Base-by-base conservation (phyloP, 2,888 invertebrate genomes). In the Matsumyia berberina region DNA sequence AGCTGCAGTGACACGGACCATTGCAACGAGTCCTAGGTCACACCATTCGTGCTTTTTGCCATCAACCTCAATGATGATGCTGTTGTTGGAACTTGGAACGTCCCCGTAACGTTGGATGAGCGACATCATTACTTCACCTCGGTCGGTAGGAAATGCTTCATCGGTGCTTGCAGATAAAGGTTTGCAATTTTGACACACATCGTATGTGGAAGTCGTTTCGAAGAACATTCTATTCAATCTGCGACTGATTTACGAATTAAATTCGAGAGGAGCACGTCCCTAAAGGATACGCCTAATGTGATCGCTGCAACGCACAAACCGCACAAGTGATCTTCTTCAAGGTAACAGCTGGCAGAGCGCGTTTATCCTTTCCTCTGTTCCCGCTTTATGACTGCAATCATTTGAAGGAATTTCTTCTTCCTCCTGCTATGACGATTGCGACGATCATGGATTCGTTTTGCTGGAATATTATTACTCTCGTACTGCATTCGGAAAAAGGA, bases 391-490 rank as follows among this genome's bases (percentile, higher is more conserved):
- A 64, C 53, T 42, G 67, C 55, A 24, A 0, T 44, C 42, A 29
- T 33, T 44, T 19, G 37, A 69, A 69, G 62, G 69, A 62, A 57
- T 35, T 7, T 33, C n/a, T 7, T 12, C 4, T 9, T 5, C 8
- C 15, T 19, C 9, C 9, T 7, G 8, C 1, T 8, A 19, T 2
- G 33, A 24, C 24, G 4, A 24, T 33, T 33, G 15, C 11, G 29
- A 19, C 42, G 37, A 49, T 70, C 42, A 70, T 57, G 76, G n/a
- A n/a, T n/a, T n/a, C n/a, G n/a, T n/a, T n/a, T 77, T 77, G 82
- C 72, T 53, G 66, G 66, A 58, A 72, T 67, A 57, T 79, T 79
- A 79, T 79, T 79, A 57, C 72, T 79, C 60, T 44, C 42, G 49
- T 70, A 69, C 70, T 85, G 80, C 85, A 76, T 70, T 60, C 11